These are phyloP conservation scores for Mesoclemmys tuberculata DNA, from an alignment of 2,113 vertebrate species.

Conservation along the genomic window DNA sequence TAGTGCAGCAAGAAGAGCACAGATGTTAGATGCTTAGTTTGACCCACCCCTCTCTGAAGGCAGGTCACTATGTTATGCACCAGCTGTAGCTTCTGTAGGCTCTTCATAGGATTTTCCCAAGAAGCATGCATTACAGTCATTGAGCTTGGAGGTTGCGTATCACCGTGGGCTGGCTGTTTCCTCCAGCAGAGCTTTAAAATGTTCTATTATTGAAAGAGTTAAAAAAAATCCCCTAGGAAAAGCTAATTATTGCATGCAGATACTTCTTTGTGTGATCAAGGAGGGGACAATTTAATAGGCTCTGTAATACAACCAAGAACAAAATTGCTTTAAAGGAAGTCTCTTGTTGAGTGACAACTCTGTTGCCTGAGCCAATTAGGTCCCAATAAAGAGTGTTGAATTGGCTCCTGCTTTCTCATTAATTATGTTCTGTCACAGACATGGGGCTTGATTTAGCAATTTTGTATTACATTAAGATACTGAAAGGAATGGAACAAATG, in stretches of 20 bases:
- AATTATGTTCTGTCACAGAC: conserved; percentile 94
- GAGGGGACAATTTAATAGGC: conserved; percentile 90
- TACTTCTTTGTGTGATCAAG: conserved; percentile 88
- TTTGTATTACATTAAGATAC: conserved; percentile 90
- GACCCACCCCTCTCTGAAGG: conserved; percentile 45
- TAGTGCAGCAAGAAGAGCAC: background rate
- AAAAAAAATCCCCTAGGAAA: conserved; percentile 89
- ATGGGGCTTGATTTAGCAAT: conserved; percentile 93
- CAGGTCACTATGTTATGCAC: background rate
- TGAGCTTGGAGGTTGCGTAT: conserved; percentile 53
- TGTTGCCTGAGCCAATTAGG: conserved; percentile 92
- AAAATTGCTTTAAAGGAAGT: conserved; percentile 90
- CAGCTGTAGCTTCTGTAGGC: conserved; percentile 10
- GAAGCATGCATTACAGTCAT: conserved; percentile 34
- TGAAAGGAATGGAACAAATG: conserved; percentile 89
- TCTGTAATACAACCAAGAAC: conserved; percentile 89
- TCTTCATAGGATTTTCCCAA: conserved; percentile 37
- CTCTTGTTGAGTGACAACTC: conserved; percentile 91
- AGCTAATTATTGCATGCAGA: conserved; percentile 91
- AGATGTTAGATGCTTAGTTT: conserved; percentile 31
- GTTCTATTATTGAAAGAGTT: conserved; percentile 81
- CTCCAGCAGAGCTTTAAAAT: conserved; percentile 76
- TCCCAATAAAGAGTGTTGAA: conserved; percentile 89
- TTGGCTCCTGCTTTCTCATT: conserved; percentile 88
- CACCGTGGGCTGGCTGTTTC: conserved; percentile 66